These are phyloP conservation scores for Zootoca vivipara DNA, from an alignment of 2,113 vertebrate genomes.

Conservation along the genomic window DNA sequence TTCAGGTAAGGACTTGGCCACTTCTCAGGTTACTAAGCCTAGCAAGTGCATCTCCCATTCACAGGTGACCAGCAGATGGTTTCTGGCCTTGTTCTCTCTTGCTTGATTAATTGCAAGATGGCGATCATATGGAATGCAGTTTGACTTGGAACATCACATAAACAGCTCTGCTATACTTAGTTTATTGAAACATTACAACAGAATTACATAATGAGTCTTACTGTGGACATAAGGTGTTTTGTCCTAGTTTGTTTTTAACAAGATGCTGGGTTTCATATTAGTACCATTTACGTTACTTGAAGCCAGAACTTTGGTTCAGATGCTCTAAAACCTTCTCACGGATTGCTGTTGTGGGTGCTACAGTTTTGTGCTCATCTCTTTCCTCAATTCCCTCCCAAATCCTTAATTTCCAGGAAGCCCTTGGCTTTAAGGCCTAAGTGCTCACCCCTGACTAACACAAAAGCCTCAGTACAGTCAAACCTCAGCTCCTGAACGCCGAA, in stretches of 20 bases:
- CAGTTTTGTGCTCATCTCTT: not conserved
- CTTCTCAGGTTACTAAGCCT: not conserved
- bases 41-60: not conserved
- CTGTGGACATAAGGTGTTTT: too few species aligned
- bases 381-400: not conserved
- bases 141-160: not conserved
- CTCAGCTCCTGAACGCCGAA: too few species aligned
- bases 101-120: not conserved
- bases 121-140: not conserved
- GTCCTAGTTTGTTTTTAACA: not conserved
- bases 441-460: not conserved
- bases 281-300: not conserved
- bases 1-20: slow-evolving; percentile 82
- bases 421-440: not conserved
- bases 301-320: not conserved
- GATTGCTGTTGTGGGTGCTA: not conserved
- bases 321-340: not conserved
- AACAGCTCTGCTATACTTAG: not conserved
- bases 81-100: not conserved
- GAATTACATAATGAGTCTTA: not conserved
- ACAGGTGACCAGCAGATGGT: not conserved
- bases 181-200: not conserved
- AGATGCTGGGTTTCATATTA: not conserved
- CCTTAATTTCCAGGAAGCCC: not conserved
- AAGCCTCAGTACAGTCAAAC: not conserved